Evolutionary conservation across 2,797 vertebrate genomes (phyloP), one percentile per base, ranked within the genome.

Genomic region (Semaprochilodus insignis): DNA sequence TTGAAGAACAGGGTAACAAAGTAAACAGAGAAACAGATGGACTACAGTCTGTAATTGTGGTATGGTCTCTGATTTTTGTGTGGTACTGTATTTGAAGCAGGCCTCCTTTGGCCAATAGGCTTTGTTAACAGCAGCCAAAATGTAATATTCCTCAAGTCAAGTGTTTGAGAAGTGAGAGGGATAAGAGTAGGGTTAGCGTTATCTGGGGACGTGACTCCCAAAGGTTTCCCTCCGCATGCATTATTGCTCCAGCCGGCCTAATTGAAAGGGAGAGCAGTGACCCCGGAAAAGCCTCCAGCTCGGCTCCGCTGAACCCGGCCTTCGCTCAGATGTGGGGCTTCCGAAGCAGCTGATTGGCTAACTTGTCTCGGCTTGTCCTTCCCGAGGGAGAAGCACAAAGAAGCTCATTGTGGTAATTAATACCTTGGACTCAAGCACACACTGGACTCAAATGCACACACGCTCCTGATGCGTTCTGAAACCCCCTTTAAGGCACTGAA

Each of bases 221-320:
- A 0, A 55, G 57, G 77, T 86, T 87, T 86, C 86, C 82, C 66
- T 83, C 81, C 74, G 86, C 54, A 84, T 86, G 86, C 86, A 83
- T 83, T 48, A 83, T 23, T 34, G 23, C 7, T 77, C 72, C 0
- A 60, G 80, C 11, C 0, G 62, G 74, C 15, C 86, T 93, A 93
- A 93, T 93, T 94, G 91, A 92, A 92, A 93, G 91, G 84, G 88
- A 92, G 93, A 90, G 51, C 8, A 48, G 57, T 81, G 85, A 92
- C 91, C 89, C 84, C 16, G n/a, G 65, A 71, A 84, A 44, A 87
- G 84, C 88, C 88, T 62, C 51, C 72, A 82, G 87, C 86, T 81
- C 2, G 66, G 62, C 82, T 77, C 57, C 62, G 74, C 80, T 91
- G 89, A 92, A 90, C 92, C 83, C 71, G 13, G 74, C 87, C 90